A percentile compares a stretch with the other conserved stretches of the same genome.
Evolutionary conservation across 2,113 vertebrate species (phyloP).

Genomic region (Petaurus breviceps): DNA sequence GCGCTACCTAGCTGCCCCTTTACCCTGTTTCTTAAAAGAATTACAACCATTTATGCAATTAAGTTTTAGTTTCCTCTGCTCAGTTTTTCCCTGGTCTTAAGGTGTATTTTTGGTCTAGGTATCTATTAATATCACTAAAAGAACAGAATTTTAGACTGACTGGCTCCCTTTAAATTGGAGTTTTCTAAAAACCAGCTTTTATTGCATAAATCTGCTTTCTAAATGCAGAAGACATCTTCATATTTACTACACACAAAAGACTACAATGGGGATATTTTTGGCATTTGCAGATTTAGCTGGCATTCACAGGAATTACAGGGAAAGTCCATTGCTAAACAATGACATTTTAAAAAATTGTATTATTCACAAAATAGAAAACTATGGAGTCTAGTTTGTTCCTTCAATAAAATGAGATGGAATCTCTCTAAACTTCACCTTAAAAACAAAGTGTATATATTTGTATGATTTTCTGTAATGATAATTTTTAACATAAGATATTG

Average conservation of each 20-base stretch:
- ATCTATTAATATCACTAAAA: slow-evolving; percentile 19
- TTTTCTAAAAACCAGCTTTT: background rate
- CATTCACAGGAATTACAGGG: slow-evolving; percentile 52
- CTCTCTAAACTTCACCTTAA: slow-evolving; percentile 37
- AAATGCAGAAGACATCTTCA: background rate
- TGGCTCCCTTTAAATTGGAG: background rate
- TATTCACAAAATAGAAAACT: slow-evolving; percentile 53
- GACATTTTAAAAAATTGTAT: slow-evolving; percentile 63
- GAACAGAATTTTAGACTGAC: slow-evolving; percentile 15
- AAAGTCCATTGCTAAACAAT: slow-evolving; percentile 55
- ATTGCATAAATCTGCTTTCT: background rate
- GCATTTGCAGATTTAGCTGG: background rate
- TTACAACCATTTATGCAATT: background rate
- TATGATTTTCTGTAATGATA: background rate
- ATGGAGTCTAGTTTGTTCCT: slow-evolving; percentile 46
- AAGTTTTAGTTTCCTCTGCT: slow-evolving; percentile 12
- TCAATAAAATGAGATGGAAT: slow-evolving; percentile 64
- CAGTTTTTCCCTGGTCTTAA: slow-evolving; percentile 40
- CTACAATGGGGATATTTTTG: slow-evolving; percentile 28
- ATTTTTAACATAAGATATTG: slow-evolving; percentile 46
- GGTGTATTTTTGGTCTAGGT: slow-evolving; percentile 12
- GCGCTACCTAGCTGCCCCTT: too few relatives aligned
- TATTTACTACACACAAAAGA: slow-evolving; percentile 4
- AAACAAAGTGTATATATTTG: slow-evolving; percentile 46
- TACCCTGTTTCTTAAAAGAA: background rate